Base-by-base conservation (phyloP, 2,888 invertebrate species). In the Ptilodon capucinus region DNA sequence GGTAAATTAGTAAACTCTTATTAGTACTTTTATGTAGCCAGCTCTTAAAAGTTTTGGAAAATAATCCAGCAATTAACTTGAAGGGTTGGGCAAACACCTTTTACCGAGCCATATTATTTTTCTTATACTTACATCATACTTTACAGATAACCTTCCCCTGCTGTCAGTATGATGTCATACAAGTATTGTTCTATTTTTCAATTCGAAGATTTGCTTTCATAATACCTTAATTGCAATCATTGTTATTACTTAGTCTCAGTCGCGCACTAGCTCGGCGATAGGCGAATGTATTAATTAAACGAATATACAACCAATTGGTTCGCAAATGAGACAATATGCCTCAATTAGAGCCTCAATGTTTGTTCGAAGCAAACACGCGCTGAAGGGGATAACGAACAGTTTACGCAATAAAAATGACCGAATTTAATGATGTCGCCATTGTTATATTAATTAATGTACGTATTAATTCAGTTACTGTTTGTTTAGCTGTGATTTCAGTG, bases 281-380 rank as follows among this genome's bases (percentile, higher is more conserved):
- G 21, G 14, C 40, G 44, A 57, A 57, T 47, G 44, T 56, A 44
- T 46, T 38, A 56, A 60, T 56, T 57, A 47, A 47, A 57, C 46
- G 57, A 47, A 47, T 40, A 43, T 46, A 40, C 51, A 39, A 48
- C 35, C 39, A 40, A 42, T 46, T 39, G 58, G 14, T 14, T 30
- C 6, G 23, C 54, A 49, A 57, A 57, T 54, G 30, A 38, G 38
- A 38, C 38, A 38, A 38, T 38, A 19, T 13, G 38, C 19, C 44
- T 49, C 48, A 46, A 57, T 61, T 48, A 57, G 34, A 40, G 46
- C 28, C 32, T 4, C 17, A 6, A 2, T 19, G 38, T 11, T 16
- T 16, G 35, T 16, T 18, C 5, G 6, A 4, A 19, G 38, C 38
- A 40, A 40, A 40, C 25, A 40, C 14, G 14, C 25, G 25, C 16